Conservation (phyloP, 2,888 invertebrate genomes). For the Caenorhabditis doughertyi region DNA sequence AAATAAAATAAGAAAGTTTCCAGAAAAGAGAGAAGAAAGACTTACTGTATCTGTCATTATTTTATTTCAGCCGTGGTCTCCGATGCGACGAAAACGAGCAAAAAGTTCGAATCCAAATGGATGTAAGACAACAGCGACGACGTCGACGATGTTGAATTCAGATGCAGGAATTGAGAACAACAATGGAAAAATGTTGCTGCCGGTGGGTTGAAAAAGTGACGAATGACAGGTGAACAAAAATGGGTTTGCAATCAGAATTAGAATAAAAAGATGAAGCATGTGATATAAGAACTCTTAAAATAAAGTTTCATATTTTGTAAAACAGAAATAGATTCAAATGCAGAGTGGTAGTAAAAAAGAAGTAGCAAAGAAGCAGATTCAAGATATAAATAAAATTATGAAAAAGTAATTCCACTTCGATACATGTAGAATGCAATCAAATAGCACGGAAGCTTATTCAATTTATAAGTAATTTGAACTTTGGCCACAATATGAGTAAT, state of each 20-base stretch:
- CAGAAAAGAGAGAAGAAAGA: conserved; percentile 12
- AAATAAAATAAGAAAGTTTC: conserved; percentile 1
- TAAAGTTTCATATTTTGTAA: background rate
- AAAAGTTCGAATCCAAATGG: conserved; percentile 60
- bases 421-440: background rate
- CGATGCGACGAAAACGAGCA: conserved; percentile 63
- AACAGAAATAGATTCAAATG: conserved; percentile 34
- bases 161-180: conserved; percentile 35
- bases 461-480: conserved; percentile 6
- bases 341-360: background rate
- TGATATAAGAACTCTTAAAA: conserved; percentile 31
- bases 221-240: conserved; percentile 32
- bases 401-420: background rate
- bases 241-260: conserved; percentile 8
- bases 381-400: background rate
- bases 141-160: background rate
- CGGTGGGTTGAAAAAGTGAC: conserved; percentile 50
- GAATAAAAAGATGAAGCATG: conserved; percentile 14
- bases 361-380: background rate
- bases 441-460: background rate
- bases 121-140: conserved; percentile 1
- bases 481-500: conserved; percentile 1
- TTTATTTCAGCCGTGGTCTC: conserved; percentile 65
- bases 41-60: conserved; percentile 15
- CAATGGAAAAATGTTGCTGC: conserved; percentile 37